Evolutionary conservation across 2,797 vertebrate species (phyloP).

Genomic region (Melanitta fusca): DNA sequence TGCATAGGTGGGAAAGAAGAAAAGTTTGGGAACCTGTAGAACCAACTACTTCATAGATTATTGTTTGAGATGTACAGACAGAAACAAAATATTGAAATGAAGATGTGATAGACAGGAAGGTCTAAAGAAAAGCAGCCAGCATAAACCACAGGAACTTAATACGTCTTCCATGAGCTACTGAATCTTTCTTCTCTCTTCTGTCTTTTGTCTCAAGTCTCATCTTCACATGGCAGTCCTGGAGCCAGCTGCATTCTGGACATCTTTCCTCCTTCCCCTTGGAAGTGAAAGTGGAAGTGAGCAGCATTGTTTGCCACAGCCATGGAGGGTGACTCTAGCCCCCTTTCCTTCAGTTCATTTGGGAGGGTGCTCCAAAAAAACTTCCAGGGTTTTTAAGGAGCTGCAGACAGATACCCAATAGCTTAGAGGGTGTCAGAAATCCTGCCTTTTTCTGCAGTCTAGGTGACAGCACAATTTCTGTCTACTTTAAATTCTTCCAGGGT

Average conservation of each 20-base stretch:
- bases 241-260: not conserved
- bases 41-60: not conserved
- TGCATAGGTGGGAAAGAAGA: not conserved
- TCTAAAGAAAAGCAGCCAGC: not conserved
- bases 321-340: not conserved
- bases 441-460: not conserved
- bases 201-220: not conserved
- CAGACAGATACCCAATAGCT: not conserved
- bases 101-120: not conserved
- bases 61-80: not conserved
- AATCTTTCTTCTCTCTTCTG: not conserved
- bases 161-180: accelerated
- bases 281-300: not conserved
- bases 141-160: not conserved
- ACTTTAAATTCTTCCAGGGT: not conserved
- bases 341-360: not conserved
- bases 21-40: not conserved
- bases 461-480: not conserved
- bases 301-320: not conserved
- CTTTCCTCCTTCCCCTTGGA: not conserved
- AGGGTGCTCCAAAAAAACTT: not conserved
- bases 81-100: not conserved
- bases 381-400: not conserved
- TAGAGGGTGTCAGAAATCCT: not conserved
- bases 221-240: not conserved